These are phyloP conservation scores for Synergus laeviventris DNA, from an alignment of 2,888 invertebrate genomes.

Conservation along the genomic window DNA sequence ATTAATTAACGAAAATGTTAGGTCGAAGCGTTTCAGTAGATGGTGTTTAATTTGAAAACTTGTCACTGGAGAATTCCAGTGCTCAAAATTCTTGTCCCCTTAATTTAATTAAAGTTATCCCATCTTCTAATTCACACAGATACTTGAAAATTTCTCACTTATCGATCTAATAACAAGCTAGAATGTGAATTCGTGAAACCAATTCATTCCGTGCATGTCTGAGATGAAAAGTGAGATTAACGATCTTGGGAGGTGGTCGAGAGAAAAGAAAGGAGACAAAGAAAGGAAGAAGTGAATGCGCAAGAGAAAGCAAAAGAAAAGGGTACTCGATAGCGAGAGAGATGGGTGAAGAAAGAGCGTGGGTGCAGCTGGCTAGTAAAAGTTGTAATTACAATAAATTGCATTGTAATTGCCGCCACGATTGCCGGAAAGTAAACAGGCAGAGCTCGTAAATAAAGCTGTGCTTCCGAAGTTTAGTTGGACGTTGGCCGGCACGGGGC, in stretches of 20 bases:
- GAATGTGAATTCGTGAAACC: constrained; percentile 33
- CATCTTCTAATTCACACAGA: neutral
- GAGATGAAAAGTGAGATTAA: constrained; percentile 40
- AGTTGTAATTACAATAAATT: constrained; percentile 71
- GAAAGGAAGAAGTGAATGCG: constrained; percentile 38
- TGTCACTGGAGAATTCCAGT: neutral
- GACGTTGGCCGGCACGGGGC: constrained; percentile 20
- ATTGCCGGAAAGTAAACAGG: constrained; percentile 64
- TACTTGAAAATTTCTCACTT: neutral
- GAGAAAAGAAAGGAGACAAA: neutral
- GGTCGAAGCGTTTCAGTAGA: too few relatives aligned
- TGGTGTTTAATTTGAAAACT: too few relatives aligned
- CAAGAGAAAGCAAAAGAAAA: constrained; percentile 44
- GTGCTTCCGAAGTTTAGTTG: constrained; percentile 46
- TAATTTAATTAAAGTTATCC: neutral
- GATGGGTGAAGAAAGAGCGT: constrained; percentile 22
- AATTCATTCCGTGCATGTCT: constrained; percentile 36
- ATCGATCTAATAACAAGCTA: constrained; percentile 23
- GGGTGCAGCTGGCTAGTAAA: constrained; percentile 55
- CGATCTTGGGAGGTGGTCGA: constrained; percentile 10
- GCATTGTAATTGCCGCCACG: constrained; percentile 64
- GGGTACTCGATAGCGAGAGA: constrained; percentile 34
- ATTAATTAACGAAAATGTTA: too few relatives aligned
- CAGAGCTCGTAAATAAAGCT: constrained; percentile 65
- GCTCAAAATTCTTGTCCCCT: neutral